phyloP scores from a whole-genome alignment of 2,797 vertebrate species.

The Clarias fuscus region DNA sequence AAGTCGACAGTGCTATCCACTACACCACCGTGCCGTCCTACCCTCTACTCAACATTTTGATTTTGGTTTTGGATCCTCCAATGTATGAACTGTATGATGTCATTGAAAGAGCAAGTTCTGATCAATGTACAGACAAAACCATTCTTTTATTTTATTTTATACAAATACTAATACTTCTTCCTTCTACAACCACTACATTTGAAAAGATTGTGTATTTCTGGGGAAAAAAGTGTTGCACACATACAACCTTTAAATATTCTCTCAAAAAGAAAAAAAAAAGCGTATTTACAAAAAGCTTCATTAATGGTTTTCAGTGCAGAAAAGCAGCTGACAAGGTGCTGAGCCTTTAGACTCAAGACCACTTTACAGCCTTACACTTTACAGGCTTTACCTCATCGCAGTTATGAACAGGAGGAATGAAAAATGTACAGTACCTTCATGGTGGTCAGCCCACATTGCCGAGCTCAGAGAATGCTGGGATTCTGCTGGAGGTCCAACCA shows the following conservation, averaged over 20 bases:
- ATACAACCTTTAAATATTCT: background rate
- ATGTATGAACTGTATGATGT: no score
- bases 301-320: background rate
- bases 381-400: background rate
- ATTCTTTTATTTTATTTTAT: no score
- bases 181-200: no score
- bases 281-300: background rate
- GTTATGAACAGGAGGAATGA: background rate
- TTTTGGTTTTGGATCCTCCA: no score
- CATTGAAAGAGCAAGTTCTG: no score
- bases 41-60: no score
- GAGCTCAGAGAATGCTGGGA: slow-evolving; percentile 37
- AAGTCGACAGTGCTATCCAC: no score
- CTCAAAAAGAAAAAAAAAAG: background rate
- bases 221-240: background rate
- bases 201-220: background rate
- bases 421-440: background rate
- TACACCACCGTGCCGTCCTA: no score
- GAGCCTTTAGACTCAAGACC: no score
- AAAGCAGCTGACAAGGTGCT: background rate
- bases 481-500: slow-evolving; percentile 61
- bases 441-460: background rate
- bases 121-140: no score
- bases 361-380: no score
- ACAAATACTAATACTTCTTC: no score